These are phyloP conservation scores for Cyphomyrus discorhynchus DNA, from an alignment of 2,113 vertebrate genomes.

Conservation along the genomic window DNA sequence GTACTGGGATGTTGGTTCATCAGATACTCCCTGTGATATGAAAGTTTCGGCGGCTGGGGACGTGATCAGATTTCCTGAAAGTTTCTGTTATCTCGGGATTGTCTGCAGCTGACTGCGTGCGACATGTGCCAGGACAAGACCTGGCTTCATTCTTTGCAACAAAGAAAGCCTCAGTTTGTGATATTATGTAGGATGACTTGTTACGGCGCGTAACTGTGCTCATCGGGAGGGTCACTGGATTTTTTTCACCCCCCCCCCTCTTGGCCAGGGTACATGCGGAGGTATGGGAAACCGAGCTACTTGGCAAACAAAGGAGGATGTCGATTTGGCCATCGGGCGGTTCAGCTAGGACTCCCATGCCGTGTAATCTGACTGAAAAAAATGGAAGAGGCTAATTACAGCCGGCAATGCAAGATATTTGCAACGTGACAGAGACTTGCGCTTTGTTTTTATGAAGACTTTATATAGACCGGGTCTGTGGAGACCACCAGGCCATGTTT, in stretches of 20 bases:
- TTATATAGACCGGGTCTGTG: not conserved
- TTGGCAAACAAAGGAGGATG: conserved; percentile 53
- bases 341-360: conserved; percentile 27
- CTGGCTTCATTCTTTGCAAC: conserved; percentile 40
- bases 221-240: not conserved
- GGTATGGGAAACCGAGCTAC: conserved; percentile 29
- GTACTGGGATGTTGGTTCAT: not conserved
- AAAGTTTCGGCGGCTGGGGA: conserved; percentile 23
- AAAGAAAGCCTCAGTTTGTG: conserved; percentile 28
- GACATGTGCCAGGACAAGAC: conserved; percentile 25
- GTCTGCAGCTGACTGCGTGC: conserved; percentile 36
- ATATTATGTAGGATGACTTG: not conserved
- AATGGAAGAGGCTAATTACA: conserved; percentile 43
- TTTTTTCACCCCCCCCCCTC: not conserved
- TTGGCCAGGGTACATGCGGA: not conserved
- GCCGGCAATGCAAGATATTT: conserved; percentile 27
- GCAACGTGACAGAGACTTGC: conserved; percentile 28
- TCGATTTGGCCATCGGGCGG: conserved; percentile 26
- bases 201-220: not conserved
- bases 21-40: not conserved
- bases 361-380: conserved; percentile 24
- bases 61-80: conserved; percentile 36
- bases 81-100: conserved; percentile 37
- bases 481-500: conserved; percentile 7
- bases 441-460: conserved; percentile 11